Conservation (phyloP, 2,888 invertebrate genomes). For the Schizaphis graminum region DNA sequence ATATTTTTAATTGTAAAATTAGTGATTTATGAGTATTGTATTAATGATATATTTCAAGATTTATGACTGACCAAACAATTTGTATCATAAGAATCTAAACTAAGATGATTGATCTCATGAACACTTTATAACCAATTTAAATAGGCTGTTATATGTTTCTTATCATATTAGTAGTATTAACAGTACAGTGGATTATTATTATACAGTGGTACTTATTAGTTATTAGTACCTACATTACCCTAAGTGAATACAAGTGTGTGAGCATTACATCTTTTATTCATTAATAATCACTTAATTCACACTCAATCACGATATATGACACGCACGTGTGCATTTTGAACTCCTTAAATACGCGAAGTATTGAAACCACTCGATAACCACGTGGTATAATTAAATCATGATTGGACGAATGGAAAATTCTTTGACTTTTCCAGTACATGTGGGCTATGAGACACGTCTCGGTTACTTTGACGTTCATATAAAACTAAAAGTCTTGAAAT, state of each 20-base stretch:
- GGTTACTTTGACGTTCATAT: background rate
- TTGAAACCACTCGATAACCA: background rate
- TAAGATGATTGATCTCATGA: background rate
- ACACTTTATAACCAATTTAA: background rate
- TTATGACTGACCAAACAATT: no score
- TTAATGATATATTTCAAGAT: no score
- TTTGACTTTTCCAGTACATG: background rate
- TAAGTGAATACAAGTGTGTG: background rate
- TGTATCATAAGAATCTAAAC: no score
- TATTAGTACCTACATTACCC: background rate
- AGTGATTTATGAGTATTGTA: no score
- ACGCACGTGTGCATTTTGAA: background rate
- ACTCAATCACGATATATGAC: background rate
- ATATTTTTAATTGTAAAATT: no score
- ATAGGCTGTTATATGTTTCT: background rate
- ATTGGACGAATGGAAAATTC: background rate
- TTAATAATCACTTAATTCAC: background rate
- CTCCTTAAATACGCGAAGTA: background rate
- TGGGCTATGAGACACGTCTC: background rate
- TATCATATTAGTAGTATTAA: background rate
- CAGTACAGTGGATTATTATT: background rate
- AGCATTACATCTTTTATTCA: background rate
- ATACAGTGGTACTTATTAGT: no score
- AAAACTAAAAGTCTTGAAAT: background rate
- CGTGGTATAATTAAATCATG: background rate